phyloP scores from a whole-genome alignment of 1,140 invertebrate species.

The Helicoverpa zea region DNA sequence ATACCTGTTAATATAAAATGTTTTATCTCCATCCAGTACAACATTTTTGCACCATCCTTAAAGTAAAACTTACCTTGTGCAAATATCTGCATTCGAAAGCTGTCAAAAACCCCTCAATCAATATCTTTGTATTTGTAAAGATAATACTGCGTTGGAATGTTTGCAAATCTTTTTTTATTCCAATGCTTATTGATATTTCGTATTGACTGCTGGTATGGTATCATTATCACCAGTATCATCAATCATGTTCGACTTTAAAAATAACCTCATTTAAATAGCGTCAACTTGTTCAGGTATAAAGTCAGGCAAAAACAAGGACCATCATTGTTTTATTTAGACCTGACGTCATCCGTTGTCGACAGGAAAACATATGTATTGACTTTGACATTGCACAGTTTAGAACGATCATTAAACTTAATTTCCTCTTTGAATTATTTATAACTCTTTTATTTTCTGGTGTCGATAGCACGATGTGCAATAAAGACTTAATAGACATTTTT shows the following conservation, averaged over 20 bases:
- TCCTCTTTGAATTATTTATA: slow-evolving; percentile 60
- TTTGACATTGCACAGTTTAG: slow-evolving; percentile 63
- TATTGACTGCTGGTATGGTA: not conserved
- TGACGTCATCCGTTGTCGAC: slow-evolving; percentile 43
- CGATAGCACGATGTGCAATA: not conserved
- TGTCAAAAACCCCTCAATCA: slow-evolving; percentile 12
- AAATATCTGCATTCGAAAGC: slow-evolving; percentile 5
- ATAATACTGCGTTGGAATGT: not conserved
- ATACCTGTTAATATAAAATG: not conserved
- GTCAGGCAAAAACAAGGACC: slow-evolving; percentile 55
- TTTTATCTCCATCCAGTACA: not conserved
- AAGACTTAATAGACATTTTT: not conserved
- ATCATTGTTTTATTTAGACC: slow-evolving; percentile 63
- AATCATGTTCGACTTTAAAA: slow-evolving; percentile 5
- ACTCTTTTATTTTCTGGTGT: slow-evolving; percentile 11
- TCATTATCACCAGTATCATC: slow-evolving; percentile 3
- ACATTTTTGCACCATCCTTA: not conserved
- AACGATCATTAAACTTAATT: slow-evolving; percentile 63
- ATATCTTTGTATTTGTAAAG: slow-evolving; percentile 15
- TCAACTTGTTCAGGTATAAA: slow-evolving; percentile 34
- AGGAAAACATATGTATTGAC: slow-evolving; percentile 55
- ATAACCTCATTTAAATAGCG: slow-evolving; percentile 28
- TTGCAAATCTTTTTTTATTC: not conserved
- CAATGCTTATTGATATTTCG: not conserved
- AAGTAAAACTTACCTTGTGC: slow-evolving; percentile 23